Evolutionary conservation across 2,797 vertebrate genomes (phyloP), one percentile per base, ranked within the genome.

Genomic region (Decapterus maruadsi): DNA sequence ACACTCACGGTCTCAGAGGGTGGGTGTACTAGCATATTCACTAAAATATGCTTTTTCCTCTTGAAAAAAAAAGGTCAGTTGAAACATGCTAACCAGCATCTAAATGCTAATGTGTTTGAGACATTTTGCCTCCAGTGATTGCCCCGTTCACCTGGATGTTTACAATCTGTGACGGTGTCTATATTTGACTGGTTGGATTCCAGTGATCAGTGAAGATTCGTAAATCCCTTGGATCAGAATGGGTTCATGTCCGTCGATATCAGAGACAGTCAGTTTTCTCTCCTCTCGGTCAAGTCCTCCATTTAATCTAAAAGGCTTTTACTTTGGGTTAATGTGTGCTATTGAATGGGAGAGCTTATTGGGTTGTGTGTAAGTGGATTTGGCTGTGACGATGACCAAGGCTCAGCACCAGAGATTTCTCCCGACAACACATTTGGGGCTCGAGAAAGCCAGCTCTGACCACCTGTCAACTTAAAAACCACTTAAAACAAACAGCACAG

Each of bases 391-490:
- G 31, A 78, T 57, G 86, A 81, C 89, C 80, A 43, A 70, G 76
- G 74, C 74, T 69, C 60, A 42, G 74, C 82, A 61, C 62, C 69
- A 40, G 72, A 73, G 78, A 85, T 81, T 82, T 82, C 62, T 84
- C 66, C 75, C 75, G 74, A 87, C 68, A 72, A 66, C 81, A 89
- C 80, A 20, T 90, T 78, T 70, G 73, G 82, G 78, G 79, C 65
- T 62, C 1, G 58, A 76, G 87, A 89, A 81, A 81, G 78, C 75
- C 81, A 50, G 75, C 80, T 75, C 90, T 80, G 85, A 91, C 89
- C 85, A 80, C 81, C 87, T 74, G 88, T 88, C 91, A 82, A 78
- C 90, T 87, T 81, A 80, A 86, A 92, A 86, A 84, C 92, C 87
- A 88, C 91, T 68, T 91, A 91, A 91, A 92, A 87, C 85, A 91